phyloP scores from a whole-genome alignment of 2,888 invertebrate genomes.

The Drosophila prostipennis region DNA sequence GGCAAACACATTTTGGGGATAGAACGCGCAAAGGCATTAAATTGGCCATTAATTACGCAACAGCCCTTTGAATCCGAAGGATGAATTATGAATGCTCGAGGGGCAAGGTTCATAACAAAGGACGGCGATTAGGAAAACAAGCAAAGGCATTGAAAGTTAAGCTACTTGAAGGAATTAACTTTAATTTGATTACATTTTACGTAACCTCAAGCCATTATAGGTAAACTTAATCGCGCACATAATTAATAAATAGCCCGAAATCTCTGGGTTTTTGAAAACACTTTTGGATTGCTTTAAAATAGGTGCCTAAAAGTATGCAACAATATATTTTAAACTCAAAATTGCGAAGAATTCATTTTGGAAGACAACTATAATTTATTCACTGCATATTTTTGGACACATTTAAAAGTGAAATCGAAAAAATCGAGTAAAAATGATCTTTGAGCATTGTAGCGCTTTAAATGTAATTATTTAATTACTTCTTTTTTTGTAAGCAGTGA shows the following conservation, averaged over 20 bases:
- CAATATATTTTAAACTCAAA: too few species aligned
- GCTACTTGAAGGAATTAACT: not conserved
- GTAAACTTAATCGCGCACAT: not conserved
- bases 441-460: too few species aligned
- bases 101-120: slow-evolving; percentile 3
- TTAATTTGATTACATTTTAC: slow-evolving; percentile 2
- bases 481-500: not conserved
- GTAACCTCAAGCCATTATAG: not conserved
- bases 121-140: not conserved
- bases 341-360: too few species aligned
- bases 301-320: too few species aligned
- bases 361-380: too few species aligned
- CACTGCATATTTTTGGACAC: too few species aligned
- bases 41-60: slow-evolving; percentile 32
- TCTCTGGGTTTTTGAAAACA: too few species aligned
- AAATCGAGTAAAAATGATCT: too few species aligned
- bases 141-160: not conserved
- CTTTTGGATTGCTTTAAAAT: too few species aligned
- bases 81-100: slow-evolving; percentile 6
- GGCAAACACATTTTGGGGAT: slow-evolving; percentile 20
- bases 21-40: slow-evolving; percentile 38
- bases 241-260: too few species aligned
- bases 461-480: slow-evolving; percentile 9
- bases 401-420: too few species aligned
- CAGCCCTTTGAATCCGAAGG: not conserved